Base-by-base conservation (phyloP, 2,888 invertebrate genomes). In the Iselma pallidipennis region DNA sequence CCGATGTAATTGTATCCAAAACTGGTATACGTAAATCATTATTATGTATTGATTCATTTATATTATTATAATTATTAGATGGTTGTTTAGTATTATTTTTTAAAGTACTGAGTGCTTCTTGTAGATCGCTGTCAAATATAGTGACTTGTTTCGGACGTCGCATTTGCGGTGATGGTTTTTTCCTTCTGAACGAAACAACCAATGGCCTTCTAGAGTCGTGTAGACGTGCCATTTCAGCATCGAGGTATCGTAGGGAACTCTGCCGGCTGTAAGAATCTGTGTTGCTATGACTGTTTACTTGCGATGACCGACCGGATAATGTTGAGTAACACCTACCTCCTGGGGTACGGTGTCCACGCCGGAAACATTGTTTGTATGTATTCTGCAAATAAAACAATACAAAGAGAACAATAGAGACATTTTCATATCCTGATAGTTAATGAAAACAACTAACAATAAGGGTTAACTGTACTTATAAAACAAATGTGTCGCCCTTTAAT, bases 151-250 rank as follows among this genome's bases (percentile, higher is more conserved):
- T 61, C 26, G 57, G 64, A 33, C 57, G 63, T 5, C 45, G 64
- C 55, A 55, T 66, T 71, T 56, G 74, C 75, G 16, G 1, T 25
- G 63, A 49, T 29, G 66, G 62, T 55, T 68, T 74, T 61, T 76
- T 77, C 58, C 78, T 72, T 58, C 79, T 74, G 69, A 82, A 82
- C 45, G 81, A 81, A 53, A 82, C 81, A 48, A 82, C 81, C 63
- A 82, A 67, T 16, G 82, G 82, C 61, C 82, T 69, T 59, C 76
- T 71, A 58, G 80, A 77, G 67, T 79, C 76, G 61, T 74, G 75
- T 58, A 79, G 68, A 67, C 77, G 75, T 62, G 76, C 78, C 75
- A 81, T 77, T 66, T 81, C 81, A 16, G 78, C 77, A 63, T 81
- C 82, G 54, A 81, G 71, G 70, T 79, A 81, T 50, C 82, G 75